Evolutionary conservation across 2,113 vertebrate genomes (phyloP).

Genomic region (Paraplagusia blochii): DNA sequence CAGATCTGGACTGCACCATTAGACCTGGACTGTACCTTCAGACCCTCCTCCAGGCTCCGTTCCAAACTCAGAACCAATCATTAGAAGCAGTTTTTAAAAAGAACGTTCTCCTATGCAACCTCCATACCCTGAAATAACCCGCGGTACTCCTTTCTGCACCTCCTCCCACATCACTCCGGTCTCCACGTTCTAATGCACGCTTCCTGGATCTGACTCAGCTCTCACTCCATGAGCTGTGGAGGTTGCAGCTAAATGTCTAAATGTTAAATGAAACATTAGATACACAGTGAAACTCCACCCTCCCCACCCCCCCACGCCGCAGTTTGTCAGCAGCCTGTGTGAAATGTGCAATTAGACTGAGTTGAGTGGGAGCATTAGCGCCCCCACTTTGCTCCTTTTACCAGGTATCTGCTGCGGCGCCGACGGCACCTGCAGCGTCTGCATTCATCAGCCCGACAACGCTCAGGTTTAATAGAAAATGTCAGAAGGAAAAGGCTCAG

Average conservation of each 20-base stretch:
- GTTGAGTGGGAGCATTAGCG: conserved; percentile 6
- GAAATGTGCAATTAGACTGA: conserved; percentile 41
- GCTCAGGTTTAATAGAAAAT: conserved; percentile 14
- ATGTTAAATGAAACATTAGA: conserved; percentile 28
- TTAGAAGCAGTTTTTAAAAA: conserved; percentile 17
- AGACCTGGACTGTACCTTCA: neutral
- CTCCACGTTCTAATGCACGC: neutral
- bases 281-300: conserved; percentile 13
- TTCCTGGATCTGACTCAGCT: neutral
- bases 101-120: conserved; percentile 7
- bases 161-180: too few relatives aligned
- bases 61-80: neutral
- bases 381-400: conserved; percentile 12
- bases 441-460: neutral
- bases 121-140: neutral
- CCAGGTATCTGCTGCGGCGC: conserved; percentile 14
- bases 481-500: neutral
- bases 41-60: conserved; percentile 8
- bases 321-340: conserved; percentile 14
- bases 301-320: neutral
- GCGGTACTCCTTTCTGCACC: neutral
- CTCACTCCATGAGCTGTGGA: neutral
- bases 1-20: neutral
- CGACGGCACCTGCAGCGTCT: neutral
- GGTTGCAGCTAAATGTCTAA: conserved; percentile 8